A percentile compares a stretch with the other conserved stretches of the same genome.
Conservation (phyloP, 2,113 vertebrate species). For the Donacobius atricapilla region DNA sequence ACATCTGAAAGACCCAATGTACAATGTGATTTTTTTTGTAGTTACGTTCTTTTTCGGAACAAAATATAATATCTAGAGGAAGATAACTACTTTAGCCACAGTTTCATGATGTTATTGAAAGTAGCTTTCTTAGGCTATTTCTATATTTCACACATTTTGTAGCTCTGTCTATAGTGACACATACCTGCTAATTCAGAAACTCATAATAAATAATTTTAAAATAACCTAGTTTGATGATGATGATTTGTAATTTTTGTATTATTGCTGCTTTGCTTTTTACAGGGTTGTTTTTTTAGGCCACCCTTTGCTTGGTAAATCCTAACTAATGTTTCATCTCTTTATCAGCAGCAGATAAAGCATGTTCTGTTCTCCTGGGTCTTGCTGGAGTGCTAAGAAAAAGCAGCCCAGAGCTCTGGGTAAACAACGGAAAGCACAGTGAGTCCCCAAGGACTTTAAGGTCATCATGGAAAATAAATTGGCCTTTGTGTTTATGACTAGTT, state of each 20-base stretch:
- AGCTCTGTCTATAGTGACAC: neutral
- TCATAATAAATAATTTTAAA: neutral
- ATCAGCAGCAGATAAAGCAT: constrained; percentile 18
- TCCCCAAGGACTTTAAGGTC: neutral
- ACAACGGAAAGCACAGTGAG: constrained; percentile 21
- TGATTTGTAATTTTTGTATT: neutral
- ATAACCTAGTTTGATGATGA: neutral
- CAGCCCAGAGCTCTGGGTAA: neutral
- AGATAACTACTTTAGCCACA: neutral
- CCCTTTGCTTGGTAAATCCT: neutral
- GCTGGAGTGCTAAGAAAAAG: neutral
- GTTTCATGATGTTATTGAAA: neutral
- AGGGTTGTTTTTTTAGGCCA: neutral
- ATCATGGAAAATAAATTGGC: neutral
- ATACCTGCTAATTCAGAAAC: neutral
- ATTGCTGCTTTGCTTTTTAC: neutral
- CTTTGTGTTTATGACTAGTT: neutral
- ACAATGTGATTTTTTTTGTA: neutral
- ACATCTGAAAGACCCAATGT: neutral
- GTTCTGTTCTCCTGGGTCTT: neutral
- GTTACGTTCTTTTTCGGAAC: neutral
- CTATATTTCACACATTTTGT: neutral
- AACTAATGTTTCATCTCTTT: neutral
- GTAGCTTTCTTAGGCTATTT: neutral
- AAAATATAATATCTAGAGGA: neutral